Percentiles rank a stretch among this genome's conserved stretches.
Conservation (phyloP, 2,888 invertebrate species). For the Lathronympha strigana region DNA sequence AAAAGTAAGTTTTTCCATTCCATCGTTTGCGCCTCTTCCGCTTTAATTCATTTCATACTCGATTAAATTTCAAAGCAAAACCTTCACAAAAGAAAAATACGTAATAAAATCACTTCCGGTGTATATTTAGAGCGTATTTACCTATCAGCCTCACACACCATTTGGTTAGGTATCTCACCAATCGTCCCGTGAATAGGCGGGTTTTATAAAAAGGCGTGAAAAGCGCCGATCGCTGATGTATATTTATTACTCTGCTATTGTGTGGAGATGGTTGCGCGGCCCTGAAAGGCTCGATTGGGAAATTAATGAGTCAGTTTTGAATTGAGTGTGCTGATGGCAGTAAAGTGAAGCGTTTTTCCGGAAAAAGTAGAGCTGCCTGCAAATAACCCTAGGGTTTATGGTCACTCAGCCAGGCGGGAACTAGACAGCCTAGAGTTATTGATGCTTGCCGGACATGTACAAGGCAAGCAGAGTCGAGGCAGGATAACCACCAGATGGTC, state of each 20-base stretch:
- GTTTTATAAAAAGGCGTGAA: conserved; percentile 42
- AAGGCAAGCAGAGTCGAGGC: too few relatives aligned
- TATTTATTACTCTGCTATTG: conserved; percentile 48
- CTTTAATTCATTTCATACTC: conserved; percentile 14
- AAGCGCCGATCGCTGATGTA: conserved; percentile 49
- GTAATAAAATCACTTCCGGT: conserved; percentile 16
- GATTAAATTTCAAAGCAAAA: conserved; percentile 23
- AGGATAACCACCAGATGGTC: too few relatives aligned
- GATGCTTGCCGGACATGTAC: too few relatives aligned
- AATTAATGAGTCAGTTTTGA: conserved; percentile 36
- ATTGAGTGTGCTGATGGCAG: conserved; percentile 21
- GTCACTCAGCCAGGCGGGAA: too few relatives aligned
- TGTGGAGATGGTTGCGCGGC: conserved; percentile 48
- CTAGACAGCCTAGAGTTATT: too few relatives aligned
- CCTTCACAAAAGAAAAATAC: conserved; percentile 11
- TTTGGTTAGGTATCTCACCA: conserved; percentile 32
- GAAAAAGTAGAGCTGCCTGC: too few relatives aligned
- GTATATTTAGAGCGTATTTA: conserved; percentile 34
- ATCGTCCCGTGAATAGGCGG: conserved; percentile 25
- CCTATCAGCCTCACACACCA: conserved; percentile 37
- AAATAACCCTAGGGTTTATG: too few relatives aligned
- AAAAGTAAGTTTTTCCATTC: not conserved
- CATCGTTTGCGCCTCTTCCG: not conserved
- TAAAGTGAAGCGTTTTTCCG: too few relatives aligned
- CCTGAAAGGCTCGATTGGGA: conserved; percentile 44